Percentiles rank a stretch among this genome's conserved stretches.
These are phyloP conservation scores for Cecidostiba fungosa DNA, from an alignment of 2,888 invertebrate species.

Conservation along the genomic window DNA sequence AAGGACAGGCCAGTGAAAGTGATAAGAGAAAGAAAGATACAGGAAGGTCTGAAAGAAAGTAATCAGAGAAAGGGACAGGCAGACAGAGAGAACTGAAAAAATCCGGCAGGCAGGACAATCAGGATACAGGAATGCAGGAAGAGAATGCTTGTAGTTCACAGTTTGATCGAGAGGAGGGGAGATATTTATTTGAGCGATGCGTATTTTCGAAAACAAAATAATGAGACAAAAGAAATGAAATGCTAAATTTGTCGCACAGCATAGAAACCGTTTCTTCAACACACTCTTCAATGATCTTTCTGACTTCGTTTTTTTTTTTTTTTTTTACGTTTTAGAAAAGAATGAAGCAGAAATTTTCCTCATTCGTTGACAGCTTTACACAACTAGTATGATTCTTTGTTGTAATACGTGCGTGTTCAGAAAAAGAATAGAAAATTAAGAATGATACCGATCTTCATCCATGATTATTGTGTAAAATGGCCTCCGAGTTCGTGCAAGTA, in stretches of 20 bases:
- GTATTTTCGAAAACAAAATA: conserved; percentile 49
- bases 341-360: conserved; percentile 26
- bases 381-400: conserved; percentile 33
- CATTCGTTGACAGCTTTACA: conserved; percentile 46
- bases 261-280: conserved; percentile 23
- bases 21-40: conserved; percentile 53
- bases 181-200: conserved; percentile 72
- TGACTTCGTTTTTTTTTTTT: conserved; percentile 25
- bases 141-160: conserved; percentile 76
- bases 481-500: not conserved
- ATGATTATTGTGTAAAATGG: conserved; percentile 27
- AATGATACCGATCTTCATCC: conserved; percentile 20
- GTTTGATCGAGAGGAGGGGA: conserved; percentile 72
- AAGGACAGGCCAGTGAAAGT: conserved; percentile 67
- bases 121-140: conserved; percentile 75
- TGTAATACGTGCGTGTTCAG: conserved; percentile 30
- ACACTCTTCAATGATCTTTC: conserved; percentile 22
- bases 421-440: conserved; percentile 26
- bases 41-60: conserved; percentile 57
- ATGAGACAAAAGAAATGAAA: conserved; percentile 61
- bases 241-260: conserved; percentile 66
- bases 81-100: conserved; percentile 65
- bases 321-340: not conserved
- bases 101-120: conserved; percentile 73
- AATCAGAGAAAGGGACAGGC: conserved; percentile 54